These are phyloP conservation scores for Drosophila ezoana DNA, from an alignment of 2,888 invertebrate genomes.

Conservation along the genomic window DNA sequence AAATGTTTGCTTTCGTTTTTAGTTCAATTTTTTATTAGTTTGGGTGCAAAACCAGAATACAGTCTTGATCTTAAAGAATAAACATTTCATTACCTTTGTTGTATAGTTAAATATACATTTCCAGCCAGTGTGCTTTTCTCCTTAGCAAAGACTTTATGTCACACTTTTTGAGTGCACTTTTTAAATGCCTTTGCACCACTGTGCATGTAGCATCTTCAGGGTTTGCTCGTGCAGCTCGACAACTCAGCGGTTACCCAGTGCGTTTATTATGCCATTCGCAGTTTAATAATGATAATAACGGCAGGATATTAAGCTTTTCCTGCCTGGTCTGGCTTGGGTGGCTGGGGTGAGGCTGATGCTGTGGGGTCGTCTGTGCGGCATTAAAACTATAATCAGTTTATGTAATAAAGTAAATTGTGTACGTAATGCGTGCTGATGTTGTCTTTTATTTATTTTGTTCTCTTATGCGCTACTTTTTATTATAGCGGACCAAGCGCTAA, in stretches of 20 bases:
- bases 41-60: too few species aligned
- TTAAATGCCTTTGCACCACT: constrained; percentile 14
- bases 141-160: too few species aligned
- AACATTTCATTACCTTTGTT: too few species aligned
- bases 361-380: constrained; percentile 49
- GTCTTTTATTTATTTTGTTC: constrained; percentile 78
- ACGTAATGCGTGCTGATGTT: constrained; percentile 76
- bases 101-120: too few species aligned
- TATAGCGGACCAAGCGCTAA: constrained; percentile 67
- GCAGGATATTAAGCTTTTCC: constrained; percentile 80
- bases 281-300: constrained; percentile 81
- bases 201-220: constrained; percentile 43
- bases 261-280: constrained; percentile 80
- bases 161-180: constrained; percentile 10
- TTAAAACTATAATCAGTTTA: constrained; percentile 80
- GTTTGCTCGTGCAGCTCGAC: constrained; percentile 39
- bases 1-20: too few species aligned
- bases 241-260: constrained; percentile 69
- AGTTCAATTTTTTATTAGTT: too few species aligned
- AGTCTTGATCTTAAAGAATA: too few species aligned
- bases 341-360: not conserved
- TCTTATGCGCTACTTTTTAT: constrained; percentile 76
- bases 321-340: constrained; percentile 45
- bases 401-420: constrained; percentile 81
- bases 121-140: too few species aligned